Evolutionary conservation across 2,797 vertebrate genomes (phyloP), one percentile per base, ranked within the genome.

Genomic region (Anguilla pacifica): DNA sequence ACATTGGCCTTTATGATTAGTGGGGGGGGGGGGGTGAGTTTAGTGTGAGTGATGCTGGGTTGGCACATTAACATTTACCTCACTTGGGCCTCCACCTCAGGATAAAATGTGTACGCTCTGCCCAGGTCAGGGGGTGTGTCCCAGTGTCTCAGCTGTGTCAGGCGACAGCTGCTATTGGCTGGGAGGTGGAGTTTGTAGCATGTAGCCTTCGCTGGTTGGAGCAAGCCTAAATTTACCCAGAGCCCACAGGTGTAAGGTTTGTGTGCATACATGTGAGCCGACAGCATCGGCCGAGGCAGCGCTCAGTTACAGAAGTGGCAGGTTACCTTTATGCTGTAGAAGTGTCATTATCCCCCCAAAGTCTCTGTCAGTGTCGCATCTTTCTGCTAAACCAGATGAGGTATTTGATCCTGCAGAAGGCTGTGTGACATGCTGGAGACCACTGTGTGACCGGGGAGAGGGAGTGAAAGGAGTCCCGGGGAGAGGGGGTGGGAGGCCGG

Each of bases 151-250:
- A 49, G 51, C 82, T 84, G 49, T 84, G 6, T 31, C 25, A 55
- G 25, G n/a, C 28, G 7, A 28, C 51, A 31, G n/a, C 28, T 0
- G 51, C 82, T 6, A 89, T 85, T 87, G 28, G 57, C 88, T 90
- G 87, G 89, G 87, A 84, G 85, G 64, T 77, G 90, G 86, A 22
- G 72, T 43, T 4, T 31, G 51, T 85, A 89, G 85, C 85, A 88
- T 90, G 61, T 87, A 86, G 88, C 82, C 86, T 92, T 89, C 89
- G 85, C 86, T 87, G 25, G 28, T 6, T 88, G 87, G 88, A 89
- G 79, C 53, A 87, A 59, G 22, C 35, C 4, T 89, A 35, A 88
- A 88, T 85, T 53, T 64, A 89, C 88, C 86, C 89, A 77, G 86
- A 89, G 90, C 83, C 88, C 49, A 74, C 82, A 88, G 87, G 57